Conservation (phyloP, 2,113 vertebrate species). For the Campylomormyrus numenius region DNA sequence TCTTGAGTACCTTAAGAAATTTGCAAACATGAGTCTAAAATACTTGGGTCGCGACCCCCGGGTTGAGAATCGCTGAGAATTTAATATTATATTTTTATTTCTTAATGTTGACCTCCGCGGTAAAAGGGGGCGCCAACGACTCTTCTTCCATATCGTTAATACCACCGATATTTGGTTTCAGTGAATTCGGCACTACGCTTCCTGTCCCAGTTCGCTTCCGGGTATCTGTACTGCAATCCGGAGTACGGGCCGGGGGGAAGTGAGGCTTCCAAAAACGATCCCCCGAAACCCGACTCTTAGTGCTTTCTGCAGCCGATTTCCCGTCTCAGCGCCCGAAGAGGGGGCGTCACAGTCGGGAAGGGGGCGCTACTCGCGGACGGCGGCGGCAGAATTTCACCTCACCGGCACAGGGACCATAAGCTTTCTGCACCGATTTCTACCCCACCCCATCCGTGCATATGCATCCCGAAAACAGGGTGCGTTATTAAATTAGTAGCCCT, state of each 20-base stretch:
- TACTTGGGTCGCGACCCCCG: neutral
- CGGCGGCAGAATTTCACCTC: constrained; percentile 49
- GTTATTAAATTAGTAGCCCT: constrained; percentile 23
- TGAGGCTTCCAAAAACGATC: constrained; percentile 36
- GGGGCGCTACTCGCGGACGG: constrained; percentile 24
- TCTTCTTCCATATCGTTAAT: neutral
- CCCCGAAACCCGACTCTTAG: constrained; percentile 28
- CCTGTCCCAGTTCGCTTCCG: constrained; percentile 50
- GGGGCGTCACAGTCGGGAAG: neutral
- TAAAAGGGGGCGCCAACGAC: constrained; percentile 34
- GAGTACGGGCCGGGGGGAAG: constrained; percentile 40
- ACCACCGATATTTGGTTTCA: neutral
- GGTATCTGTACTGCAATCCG: constrained; percentile 48
- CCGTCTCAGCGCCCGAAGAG: constrained; percentile 42
- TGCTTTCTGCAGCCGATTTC: constrained; percentile 21
- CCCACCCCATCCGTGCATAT: constrained; percentile 36
- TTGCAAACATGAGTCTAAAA: too few relatives aligned
- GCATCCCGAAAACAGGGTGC: constrained; percentile 17
- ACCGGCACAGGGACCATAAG: constrained; percentile 40
- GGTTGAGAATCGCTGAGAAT: neutral
- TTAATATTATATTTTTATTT: neutral
- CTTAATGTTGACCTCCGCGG: neutral
- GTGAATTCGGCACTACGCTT: neutral
- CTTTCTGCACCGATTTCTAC: constrained; percentile 50
- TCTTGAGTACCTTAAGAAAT: too few relatives aligned